These are phyloP conservation scores for Boloria selene DNA, from an alignment of 2,888 invertebrate genomes.

Conservation along the genomic window DNA sequence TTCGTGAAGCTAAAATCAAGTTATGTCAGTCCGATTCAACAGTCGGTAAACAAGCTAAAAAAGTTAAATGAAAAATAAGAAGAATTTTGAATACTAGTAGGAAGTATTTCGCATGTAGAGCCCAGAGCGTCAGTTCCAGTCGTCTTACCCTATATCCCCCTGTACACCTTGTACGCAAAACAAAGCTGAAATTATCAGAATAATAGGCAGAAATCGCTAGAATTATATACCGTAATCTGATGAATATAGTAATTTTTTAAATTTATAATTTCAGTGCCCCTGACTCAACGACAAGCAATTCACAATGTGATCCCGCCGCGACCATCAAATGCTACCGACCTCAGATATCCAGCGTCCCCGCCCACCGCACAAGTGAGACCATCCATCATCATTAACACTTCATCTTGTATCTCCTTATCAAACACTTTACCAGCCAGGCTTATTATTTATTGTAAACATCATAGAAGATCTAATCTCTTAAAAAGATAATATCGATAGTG, in stretches of 20 bases:
- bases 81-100: too few relatives aligned
- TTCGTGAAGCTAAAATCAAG: too few relatives aligned
- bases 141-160: too few relatives aligned
- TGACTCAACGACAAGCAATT: conserved; percentile 80
- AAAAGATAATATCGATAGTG: background rate
- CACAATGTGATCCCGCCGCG: conserved; percentile 83
- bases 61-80: too few relatives aligned
- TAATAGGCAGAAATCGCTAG: too few relatives aligned
- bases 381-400: conserved; percentile 57
- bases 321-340: conserved; percentile 63
- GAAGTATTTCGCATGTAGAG: too few relatives aligned
- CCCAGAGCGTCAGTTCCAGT: too few relatives aligned
- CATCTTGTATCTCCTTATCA: conserved; percentile 53
- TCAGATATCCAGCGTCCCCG: conserved; percentile 55
- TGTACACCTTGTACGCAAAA: too few relatives aligned
- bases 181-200: too few relatives aligned
- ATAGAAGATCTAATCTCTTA: conserved; percentile 9
- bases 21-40: too few relatives aligned
- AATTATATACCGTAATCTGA: too few relatives aligned
- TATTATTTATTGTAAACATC: conserved; percentile 24
- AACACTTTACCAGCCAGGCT: conserved; percentile 31
- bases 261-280: conserved; percentile 70
- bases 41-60: too few relatives aligned
- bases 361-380: conserved; percentile 65
- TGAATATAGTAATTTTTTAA: conserved; percentile 7